phyloP scores from a whole-genome alignment of 1,140 invertebrate species.

The Cherax quadricarinatus region DNA sequence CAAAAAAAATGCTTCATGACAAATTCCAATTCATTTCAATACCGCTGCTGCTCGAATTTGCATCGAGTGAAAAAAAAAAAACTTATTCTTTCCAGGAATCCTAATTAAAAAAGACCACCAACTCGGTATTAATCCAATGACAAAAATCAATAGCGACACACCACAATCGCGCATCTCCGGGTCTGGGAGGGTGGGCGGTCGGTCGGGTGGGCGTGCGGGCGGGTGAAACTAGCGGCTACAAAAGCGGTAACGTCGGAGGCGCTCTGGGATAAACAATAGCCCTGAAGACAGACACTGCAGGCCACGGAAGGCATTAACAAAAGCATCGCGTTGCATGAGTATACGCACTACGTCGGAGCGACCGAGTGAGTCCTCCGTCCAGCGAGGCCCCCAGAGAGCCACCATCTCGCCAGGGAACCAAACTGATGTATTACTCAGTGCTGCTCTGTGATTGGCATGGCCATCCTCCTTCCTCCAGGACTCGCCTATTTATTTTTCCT shows the following conservation, averaged over 20 bases:
- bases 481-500: no score
- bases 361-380: no score
- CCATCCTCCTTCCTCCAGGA: no score
- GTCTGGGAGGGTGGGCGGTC: background rate
- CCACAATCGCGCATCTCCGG: constrained; percentile 8
- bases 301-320: constrained; percentile 13
- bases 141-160: constrained; percentile 18
- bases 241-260: background rate
- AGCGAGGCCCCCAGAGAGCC: no score
- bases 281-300: background rate
- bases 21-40: background rate
- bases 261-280: background rate
- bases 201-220: no score
- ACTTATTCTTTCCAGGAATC: constrained; percentile 5
- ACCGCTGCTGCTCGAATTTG: background rate
- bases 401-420: no score
- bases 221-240: background rate
- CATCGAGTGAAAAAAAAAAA: constrained; percentile 4
- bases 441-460: no score
- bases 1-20: background rate
- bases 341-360: no score
- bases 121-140: constrained; percentile 17
- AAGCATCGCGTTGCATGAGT: background rate
- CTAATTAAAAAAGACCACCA: constrained; percentile 8
- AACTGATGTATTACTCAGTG: no score